Base-by-base conservation (phyloP, 2,797 vertebrate species). In the Microtus californicus region DNA sequence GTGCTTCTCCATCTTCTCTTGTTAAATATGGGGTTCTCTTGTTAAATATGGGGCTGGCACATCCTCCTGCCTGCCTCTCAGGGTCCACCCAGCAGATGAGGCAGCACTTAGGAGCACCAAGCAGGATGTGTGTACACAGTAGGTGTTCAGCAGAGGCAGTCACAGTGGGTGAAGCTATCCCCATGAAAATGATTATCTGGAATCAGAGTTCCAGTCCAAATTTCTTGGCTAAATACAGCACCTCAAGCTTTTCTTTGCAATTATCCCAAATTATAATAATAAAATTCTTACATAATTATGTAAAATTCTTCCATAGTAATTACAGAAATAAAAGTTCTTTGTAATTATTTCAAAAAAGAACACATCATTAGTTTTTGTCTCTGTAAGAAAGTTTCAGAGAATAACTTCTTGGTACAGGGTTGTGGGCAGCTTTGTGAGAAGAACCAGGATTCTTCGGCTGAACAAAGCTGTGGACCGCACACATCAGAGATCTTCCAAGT, bases 341-440 rank as follows among this genome's bases (percentile, higher is more conserved):
- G 61, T 43, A 23, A 83, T 83, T 65, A 65, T 83, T 48, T 65
- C 4, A 29, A 7, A 40, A 89, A 93, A 82, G 56, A 29, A 4
- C 4, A 48, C 12, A 12, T 74, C 25, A 43, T 87, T 93, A 56
- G 21, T 90, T 95, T 89, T 89, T 85, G 34, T 59, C 79, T 78
- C 73, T 54, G 8, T 25, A 45, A 40, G 12, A 80, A 83, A 40
- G 31, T 96, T 83, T 91, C 51, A 73, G 87, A 94, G 94, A 73
- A 37, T 59, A 80, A 76, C 43, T 77, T 89, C 31, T 6, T 93
- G 43, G 45, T 69, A 27, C 56, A 92, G 34, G 27, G 71, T 56
- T 67, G 77, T 87, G 71, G 54, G 29, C 11, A 37, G 19, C 54
- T 91, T 15, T 37, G 76, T 74, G 23, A 95, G 54, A 85, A 7